Conservation (phyloP, 2,888 invertebrate species). For the Pristionchus mayeri region DNA sequence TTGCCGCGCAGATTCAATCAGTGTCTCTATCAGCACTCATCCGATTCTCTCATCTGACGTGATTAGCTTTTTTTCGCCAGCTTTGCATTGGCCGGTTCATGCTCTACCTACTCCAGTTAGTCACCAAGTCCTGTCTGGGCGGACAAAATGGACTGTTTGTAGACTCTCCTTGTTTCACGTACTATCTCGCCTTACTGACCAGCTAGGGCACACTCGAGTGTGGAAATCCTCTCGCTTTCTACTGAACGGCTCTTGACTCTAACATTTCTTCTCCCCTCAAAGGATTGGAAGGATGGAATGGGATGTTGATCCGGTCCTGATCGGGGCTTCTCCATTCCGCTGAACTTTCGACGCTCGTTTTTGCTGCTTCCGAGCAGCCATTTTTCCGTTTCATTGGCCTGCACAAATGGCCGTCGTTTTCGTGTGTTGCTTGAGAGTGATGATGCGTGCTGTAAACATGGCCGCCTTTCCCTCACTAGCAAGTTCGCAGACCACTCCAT, state of each 20-base stretch:
- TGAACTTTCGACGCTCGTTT: background rate
- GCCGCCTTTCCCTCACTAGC: background rate
- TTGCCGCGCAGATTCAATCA: background rate
- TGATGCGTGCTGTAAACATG: constrained; percentile 33
- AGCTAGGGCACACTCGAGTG: background rate
- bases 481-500: too few relatives aligned
- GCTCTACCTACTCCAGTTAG: too few relatives aligned
- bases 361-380: background rate
- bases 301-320: constrained; percentile 32
- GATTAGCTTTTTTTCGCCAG: background rate
- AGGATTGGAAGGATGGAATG: constrained; percentile 2
- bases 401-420: background rate
- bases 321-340: too few relatives aligned
- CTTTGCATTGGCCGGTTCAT: background rate
- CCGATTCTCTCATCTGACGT: background rate
- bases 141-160: too few relatives aligned
- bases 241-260: constrained; percentile 36
- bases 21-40: background rate
- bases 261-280: background rate
- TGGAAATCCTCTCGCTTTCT: background rate
- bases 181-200: background rate
- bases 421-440: too few relatives aligned
- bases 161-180: too few relatives aligned
- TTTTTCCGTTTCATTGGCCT: constrained; percentile 21
- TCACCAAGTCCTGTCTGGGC: too few relatives aligned